Conservation (phyloP, 2,888 invertebrate genomes). For the Harmothoe impar region DNA sequence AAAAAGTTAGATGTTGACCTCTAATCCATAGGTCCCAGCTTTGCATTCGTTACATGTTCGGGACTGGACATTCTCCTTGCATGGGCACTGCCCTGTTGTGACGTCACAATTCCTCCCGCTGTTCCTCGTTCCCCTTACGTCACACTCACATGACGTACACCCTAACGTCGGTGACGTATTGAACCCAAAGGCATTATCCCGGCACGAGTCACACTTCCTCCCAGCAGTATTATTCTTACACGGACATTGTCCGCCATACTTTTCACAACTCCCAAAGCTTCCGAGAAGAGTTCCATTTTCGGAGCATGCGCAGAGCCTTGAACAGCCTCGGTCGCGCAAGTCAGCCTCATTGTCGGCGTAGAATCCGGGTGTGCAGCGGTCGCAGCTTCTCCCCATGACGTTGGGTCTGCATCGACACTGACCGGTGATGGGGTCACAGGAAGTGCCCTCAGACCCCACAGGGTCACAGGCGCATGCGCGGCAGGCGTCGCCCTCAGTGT, state of each 20-base stretch:
- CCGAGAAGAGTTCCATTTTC: conserved; percentile 52
- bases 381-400: conserved; percentile 65
- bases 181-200: conserved; percentile 96
- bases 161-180: conserved; percentile 85
- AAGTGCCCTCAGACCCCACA: conserved; percentile 45
- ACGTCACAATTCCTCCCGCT: conserved; percentile 60
- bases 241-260: conserved; percentile 86
- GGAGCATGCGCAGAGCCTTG: conserved; percentile 63
- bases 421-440: conserved; percentile 69
- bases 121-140: conserved; percentile 52
- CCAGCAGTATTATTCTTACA: conserved; percentile 91
- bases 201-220: conserved; percentile 94
- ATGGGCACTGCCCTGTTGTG: conserved; percentile 66
- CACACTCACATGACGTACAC: conserved; percentile 67
- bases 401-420: conserved; percentile 72
- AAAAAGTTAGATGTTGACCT: background rate
- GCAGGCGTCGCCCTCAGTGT: conserved; percentile 64
- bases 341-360: conserved; percentile 63
- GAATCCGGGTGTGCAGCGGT: conserved; percentile 64
- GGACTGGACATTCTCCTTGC: conserved; percentile 69
- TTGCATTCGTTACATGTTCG: conserved; percentile 71
- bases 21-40: conserved; percentile 68
- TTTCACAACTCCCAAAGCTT: conserved; percentile 86
- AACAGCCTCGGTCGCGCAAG: conserved; percentile 63
- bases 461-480: conserved; percentile 66